Evolutionary conservation across 2,888 invertebrate genomes (phyloP), one percentile per base, ranked within the genome.

Genomic region (Drosophila siamana): DNA sequence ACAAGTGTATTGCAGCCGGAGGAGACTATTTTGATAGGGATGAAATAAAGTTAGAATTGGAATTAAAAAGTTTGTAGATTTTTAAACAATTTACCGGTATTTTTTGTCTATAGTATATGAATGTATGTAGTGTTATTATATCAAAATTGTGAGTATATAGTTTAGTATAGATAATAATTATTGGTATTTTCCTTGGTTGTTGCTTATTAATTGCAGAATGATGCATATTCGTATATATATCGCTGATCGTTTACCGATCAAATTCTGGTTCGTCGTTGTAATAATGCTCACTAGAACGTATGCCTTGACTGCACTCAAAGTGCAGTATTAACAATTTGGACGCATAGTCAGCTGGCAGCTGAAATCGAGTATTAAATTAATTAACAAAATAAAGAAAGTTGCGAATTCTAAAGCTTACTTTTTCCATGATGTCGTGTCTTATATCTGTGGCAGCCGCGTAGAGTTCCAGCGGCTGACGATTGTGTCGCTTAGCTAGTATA

Each of bases 391-490:
- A 6, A 13, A 4, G 6, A 15, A 4, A 1, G 19, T 1, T 13
- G 1, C 2, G 2, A 5, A 3, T 13, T 13, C 2, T 13, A 1
- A 13, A 8, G 67, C 86, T 70, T 19, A 86, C 83, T 62, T 80
- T 80, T 7, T 83, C 74, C 48, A 80, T 68, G 4, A 83, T 78
- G 44, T 83, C 86, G 16, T 62, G 86, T 8, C 83, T 69, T 5
- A 83, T 83, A 57, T 83, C 83, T n/a, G 86, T 83, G 5, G 86
- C 83, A 43, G 83, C 83, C 5, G 83, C 86, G 26, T 72, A 83
- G 0, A 83, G 22, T 15, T 86, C 59, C 54, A 83, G 19, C 6
- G 80, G 74, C 26, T 73, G 80, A 7, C 61, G 65, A 1, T 56
- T 50, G 8, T 40, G 40, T 0, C 83, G 73, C 33, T 69, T 70